phyloP scores from a whole-genome alignment of 2,113 vertebrate genomes.

The Phrynosoma blainvillii region DNA sequence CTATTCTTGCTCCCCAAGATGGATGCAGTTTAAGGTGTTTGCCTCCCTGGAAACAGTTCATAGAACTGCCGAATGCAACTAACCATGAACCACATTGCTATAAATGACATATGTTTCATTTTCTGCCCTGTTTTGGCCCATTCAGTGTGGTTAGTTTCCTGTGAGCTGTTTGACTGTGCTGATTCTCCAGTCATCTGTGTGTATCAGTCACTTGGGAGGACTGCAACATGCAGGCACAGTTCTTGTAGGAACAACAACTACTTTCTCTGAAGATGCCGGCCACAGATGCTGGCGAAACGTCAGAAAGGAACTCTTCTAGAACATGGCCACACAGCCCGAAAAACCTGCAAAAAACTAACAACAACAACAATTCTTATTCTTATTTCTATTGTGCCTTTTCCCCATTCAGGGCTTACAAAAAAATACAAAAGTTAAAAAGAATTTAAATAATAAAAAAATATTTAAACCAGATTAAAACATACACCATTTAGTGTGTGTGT shows the following conservation, averaged over 20 bases:
- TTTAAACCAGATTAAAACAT: background rate
- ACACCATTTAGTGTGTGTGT: no score
- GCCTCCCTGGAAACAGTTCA: background rate
- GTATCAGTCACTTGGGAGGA: background rate
- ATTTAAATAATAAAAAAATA: background rate
- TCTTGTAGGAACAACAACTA: background rate
- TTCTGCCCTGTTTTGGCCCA: background rate
- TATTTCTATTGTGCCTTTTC: no score
- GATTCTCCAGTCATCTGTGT: background rate
- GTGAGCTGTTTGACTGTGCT: background rate
- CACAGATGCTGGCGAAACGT: no score
- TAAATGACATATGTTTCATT: background rate
- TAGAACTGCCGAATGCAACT: background rate
- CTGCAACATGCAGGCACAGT: background rate
- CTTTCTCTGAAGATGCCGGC: no score
- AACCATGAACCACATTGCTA: background rate
- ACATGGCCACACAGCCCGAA: no score
- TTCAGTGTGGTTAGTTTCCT: background rate
- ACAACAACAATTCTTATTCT: no score
- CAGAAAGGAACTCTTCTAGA: no score
- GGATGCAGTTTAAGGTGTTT: background rate
- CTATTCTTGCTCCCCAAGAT: background rate
- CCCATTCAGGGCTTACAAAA: background rate
- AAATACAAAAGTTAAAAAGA: no score
- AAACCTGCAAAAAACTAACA: no score